Evolutionary conservation across 2,888 invertebrate species (phyloP), one percentile per base, ranked within the genome.

Genomic region (Nowickia ferox): DNA sequence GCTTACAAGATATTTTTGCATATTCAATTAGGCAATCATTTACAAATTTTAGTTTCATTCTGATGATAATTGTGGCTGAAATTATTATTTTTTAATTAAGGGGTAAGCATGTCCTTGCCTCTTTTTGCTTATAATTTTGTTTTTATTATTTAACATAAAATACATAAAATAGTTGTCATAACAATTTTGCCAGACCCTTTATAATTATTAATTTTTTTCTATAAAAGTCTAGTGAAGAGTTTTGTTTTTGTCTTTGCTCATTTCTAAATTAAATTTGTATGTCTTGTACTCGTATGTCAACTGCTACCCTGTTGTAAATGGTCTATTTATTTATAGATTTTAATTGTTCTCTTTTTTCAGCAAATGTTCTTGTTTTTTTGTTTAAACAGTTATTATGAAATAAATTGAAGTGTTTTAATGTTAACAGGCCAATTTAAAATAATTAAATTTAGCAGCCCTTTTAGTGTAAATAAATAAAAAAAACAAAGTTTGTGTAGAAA

Each of bases 341-440:
- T 15, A 63, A 63, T 63, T 63, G 13, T 22, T 30, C 13, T 48
- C 13, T 44, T 4, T 46, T 66, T 68, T 9, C n/a, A 46, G 13
- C 9, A 59, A 6, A 48, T 48, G 38, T 15, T 19, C 6, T 48
- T 17, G 9, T 57, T 48, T 68, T 15, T 53, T n/a, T 38, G 22
- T 42, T 40, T 30, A 6, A 3, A 17, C n/a, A 65, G 55, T 55
- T 63, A 55, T 53, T 48, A 63, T 63, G 40, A 72, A 72, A 55
- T 79, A 79, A 55, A 66, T 72, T 38, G 9, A 55, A 65, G 40
- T 80, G 40, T 46, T 80, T 46, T 40, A 30, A 30, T 72, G 53
- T 65, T 42, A 65, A 65, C 63, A 74, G 59, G 66, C 30, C 69
- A 76, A n/a, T 71, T 76, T 71, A 69, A 76, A 81, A 76, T 76